Evolutionary conservation across 2,888 invertebrate species (phyloP).

Genomic region (Tetragonisca angustula): DNA sequence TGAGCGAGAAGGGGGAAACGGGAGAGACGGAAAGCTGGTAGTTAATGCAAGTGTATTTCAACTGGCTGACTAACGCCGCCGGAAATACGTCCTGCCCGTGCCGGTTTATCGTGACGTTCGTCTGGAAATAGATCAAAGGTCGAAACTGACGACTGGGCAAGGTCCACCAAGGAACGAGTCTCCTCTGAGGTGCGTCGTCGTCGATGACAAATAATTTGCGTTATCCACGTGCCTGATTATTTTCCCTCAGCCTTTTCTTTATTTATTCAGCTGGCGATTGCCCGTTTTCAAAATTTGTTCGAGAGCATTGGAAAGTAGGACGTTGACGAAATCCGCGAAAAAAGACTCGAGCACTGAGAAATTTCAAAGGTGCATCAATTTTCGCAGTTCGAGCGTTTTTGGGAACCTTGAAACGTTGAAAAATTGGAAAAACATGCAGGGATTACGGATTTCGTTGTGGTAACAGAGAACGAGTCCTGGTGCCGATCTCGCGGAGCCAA

Average conservation of each 20-base stretch:
- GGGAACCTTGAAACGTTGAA: not conserved
- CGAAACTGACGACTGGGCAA: constrained; percentile 56
- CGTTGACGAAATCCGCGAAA: not conserved
- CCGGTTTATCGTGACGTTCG: constrained; percentile 59
- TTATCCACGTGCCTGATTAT: not conserved
- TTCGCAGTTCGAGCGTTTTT: not conserved
- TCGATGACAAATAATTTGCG: not conserved
- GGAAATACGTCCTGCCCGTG: constrained; percentile 71
- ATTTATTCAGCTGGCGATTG: not conserved
- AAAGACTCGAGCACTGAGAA: too few relatives aligned
- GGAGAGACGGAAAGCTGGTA: constrained; percentile 46
- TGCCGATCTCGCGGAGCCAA: constrained; percentile 20
- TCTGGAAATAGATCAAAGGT: constrained; percentile 72
- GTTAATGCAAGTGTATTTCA: constrained; percentile 66
- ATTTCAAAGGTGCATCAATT: not conserved
- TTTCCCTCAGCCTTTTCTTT: not conserved
- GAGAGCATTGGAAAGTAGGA: not conserved
- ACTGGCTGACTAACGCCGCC: constrained; percentile 73
- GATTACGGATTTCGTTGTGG: not conserved
- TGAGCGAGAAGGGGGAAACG: constrained; percentile 6
- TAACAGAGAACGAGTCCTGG: not conserved
- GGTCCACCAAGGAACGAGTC: constrained; percentile 33
- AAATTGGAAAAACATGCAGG: too few relatives aligned
- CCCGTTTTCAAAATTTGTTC: not conserved
- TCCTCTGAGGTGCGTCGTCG: not conserved